Evolutionary conservation across 2,797 vertebrate species (phyloP), one percentile per base, ranked within the genome.

Genomic region (Semotilus atromaculatus): DNA sequence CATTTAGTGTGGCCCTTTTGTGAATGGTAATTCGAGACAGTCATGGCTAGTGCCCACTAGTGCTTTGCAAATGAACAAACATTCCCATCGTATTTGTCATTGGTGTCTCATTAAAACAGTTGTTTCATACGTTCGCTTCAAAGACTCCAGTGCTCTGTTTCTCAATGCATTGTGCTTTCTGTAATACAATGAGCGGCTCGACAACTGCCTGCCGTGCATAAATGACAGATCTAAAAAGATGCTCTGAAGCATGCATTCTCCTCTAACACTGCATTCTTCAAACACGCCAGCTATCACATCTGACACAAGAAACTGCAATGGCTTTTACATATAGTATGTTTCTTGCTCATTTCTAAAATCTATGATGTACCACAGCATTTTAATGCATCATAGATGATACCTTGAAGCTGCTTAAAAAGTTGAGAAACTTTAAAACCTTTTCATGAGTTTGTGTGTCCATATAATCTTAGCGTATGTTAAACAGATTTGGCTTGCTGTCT

Each of bases 71-170:
- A 84, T 70, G 51, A 78, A 43, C 64, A 70, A 84, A 78, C 64
- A 60, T 70, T 78, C 64, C 16, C 23, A 13, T 55, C 21, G 4
- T 45, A 62, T 84, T 79, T 84, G 55, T 84, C 82, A 84, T 72
- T 62, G 76, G 76, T 71, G 75, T 80, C 75, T 79, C 67, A 80
- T 85, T 80, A 85, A 79, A 85, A 80, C 4, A 72, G 55, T 38
- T 55, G 73, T 84, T 80, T 55, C 7, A 21, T 64, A 67, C 9
- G 10, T 31, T 38, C 5, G 53, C 53, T 77, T 84, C 48, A 84
- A 70, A 78, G 82, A 43, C 68, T 62, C 19, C 53, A 43, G 80
- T 72, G 16, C 36, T 43, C 53, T 81, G 45, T 70, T 81, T 51
- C 23, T 55, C 48, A 29, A 53, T 40, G 64, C 67, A 72, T 60